A percentile compares a stretch with the other conserved stretches of the same genome.
These are phyloP conservation scores for Gadopsis bispinosus DNA, from an alignment of 2,797 vertebrate genomes.

Conservation along the genomic window DNA sequence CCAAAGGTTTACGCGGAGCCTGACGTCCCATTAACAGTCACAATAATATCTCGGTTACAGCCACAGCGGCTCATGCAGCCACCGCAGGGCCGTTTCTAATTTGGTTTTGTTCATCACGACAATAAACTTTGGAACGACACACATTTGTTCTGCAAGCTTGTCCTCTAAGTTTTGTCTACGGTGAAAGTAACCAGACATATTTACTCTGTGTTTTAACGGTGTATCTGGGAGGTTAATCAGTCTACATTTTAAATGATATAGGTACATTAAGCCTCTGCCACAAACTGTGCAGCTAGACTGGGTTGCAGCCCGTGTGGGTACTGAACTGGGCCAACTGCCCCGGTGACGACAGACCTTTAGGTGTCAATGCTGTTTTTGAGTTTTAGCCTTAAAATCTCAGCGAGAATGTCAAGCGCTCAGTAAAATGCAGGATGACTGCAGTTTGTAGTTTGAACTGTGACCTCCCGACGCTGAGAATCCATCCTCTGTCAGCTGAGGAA, in stretches of 20 bases:
- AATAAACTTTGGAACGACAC: not conserved
- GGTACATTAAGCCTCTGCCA: too few species aligned
- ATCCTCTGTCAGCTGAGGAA: not conserved
- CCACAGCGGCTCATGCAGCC: not conserved
- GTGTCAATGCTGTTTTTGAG: too few species aligned
- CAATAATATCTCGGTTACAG: not conserved
- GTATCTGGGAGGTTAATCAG: not conserved
- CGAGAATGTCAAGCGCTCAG: too few species aligned
- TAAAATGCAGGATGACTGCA: too few species aligned
- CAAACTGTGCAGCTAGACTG: too few species aligned
- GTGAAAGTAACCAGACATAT: too few species aligned
- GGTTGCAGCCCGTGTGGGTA: too few species aligned
- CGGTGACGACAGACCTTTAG: too few species aligned
- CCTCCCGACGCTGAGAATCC: not conserved
- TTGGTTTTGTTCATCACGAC: not conserved
- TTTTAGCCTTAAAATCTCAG: not conserved
- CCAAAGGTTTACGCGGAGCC: constrained; percentile 5
- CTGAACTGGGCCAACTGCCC: too few species aligned
- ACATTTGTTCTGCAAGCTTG: not conserved
- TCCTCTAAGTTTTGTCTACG: not conserved
- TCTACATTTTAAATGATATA: not conserved
- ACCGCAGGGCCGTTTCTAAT: not conserved
- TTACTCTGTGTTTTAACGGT: not conserved
- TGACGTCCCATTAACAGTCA: not conserved
- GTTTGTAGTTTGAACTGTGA: not conserved